Conservation (phyloP, 2,797 vertebrate species). For the Aplochiton taeniatus region DNA sequence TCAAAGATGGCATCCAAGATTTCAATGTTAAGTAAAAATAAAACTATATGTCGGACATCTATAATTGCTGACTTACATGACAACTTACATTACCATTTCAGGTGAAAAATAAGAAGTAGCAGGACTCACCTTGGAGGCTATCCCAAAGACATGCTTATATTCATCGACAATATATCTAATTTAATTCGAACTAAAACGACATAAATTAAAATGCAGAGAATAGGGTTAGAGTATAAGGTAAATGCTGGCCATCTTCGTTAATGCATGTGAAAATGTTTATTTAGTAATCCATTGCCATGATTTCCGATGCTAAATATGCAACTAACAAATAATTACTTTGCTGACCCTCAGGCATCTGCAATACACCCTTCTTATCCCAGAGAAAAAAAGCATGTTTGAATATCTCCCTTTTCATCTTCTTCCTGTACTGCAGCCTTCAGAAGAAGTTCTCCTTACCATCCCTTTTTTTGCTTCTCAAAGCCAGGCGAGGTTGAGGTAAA, state of each 20-base stretch:
- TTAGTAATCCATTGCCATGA: conserved; percentile 61
- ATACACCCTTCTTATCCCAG: conserved; percentile 61
- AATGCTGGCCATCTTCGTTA: conserved; percentile 46
- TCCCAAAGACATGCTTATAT: conserved; percentile 68
- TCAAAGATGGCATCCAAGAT: not conserved
- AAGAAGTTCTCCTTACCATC: conserved; percentile 61
- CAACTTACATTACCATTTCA: conserved; percentile 43
- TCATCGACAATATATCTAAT: conserved; percentile 70
- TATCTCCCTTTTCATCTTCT: conserved; percentile 52
- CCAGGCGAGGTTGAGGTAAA: conserved; percentile 93
- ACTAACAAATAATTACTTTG: conserved; percentile 62
- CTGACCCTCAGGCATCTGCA: conserved; percentile 69
- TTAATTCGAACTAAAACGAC: conserved; percentile 64
- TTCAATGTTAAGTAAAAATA: not conserved
- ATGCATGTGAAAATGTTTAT: conserved; percentile 58
- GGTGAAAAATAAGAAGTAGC: conserved; percentile 46
- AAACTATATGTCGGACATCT: not conserved
- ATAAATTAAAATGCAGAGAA: conserved; percentile 65
- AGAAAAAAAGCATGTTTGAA: conserved; percentile 58
- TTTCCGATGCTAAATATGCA: conserved; percentile 66
- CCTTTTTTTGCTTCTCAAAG: conserved; percentile 83
- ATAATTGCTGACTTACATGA: not conserved
- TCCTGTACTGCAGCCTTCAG: conserved; percentile 67
- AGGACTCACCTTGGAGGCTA: conserved; percentile 56
- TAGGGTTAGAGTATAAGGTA: conserved; percentile 28